Evolutionary conservation across 2,113 vertebrate species (phyloP).

Genomic region (Varanus salvator): DNA sequence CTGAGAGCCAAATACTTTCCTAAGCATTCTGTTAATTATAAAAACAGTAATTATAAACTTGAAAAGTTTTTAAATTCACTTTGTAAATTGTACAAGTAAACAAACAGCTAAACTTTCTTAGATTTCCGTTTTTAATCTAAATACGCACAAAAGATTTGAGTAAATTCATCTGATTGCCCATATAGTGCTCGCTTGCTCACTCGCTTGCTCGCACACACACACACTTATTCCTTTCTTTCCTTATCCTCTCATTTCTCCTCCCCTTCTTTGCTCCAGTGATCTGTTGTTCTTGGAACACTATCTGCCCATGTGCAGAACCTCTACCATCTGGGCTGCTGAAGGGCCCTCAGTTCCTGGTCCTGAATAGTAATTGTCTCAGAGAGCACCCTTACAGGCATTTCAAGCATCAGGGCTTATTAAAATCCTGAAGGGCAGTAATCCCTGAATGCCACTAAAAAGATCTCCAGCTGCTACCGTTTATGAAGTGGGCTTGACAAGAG

Average conservation of each 20-base stretch:
- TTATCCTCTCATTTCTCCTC: conserved; percentile 13
- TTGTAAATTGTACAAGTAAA: conserved; percentile 3
- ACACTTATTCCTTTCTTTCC: conserved; percentile 32
- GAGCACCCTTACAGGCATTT: conserved; percentile 80
- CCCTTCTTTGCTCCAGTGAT: conserved; percentile 64
- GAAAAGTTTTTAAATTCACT: conserved; percentile 1
- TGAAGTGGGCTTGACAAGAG: conserved; percentile 79
- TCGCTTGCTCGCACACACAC: background rate
- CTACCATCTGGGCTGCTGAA: conserved; percentile 74
- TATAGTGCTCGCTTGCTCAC: conserved; percentile 27
- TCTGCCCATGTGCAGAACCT: conserved; percentile 53
- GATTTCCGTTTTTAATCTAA: conserved; percentile 53
- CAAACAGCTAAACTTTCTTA: background rate
- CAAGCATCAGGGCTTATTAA: conserved; percentile 83
- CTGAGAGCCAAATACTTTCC: conserved; percentile 23
- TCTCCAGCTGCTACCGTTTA: conserved; percentile 88
- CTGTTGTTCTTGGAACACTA: conserved; percentile 55
- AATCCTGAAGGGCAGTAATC: conserved; percentile 89
- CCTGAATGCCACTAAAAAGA: conserved; percentile 82
- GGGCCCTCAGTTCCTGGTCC: conserved; percentile 68
- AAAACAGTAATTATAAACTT: conserved; percentile 21
- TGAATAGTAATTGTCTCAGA: conserved; percentile 81
- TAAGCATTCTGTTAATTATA: conserved; percentile 31
- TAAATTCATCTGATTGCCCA: conserved; percentile 51
- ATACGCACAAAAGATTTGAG: conserved; percentile 37